phyloP scores from a whole-genome alignment of 2,797 vertebrate species.

The Ctenopoma kingsleyae region DNA sequence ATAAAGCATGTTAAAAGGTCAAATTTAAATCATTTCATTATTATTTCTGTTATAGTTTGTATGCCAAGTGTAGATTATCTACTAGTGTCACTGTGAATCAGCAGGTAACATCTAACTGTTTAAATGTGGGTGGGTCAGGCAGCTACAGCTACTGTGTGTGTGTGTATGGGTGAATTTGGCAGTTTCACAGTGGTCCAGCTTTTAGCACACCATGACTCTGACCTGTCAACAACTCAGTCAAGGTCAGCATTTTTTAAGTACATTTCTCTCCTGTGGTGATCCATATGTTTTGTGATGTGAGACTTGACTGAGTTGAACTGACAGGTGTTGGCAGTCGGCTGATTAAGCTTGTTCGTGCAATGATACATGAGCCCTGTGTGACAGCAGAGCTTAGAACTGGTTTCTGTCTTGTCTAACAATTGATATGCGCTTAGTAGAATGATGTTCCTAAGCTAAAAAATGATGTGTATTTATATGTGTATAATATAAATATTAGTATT shows the following conservation, averaged over 20 bases:
- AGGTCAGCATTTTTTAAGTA: slow-evolving; percentile 36
- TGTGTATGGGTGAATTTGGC: slow-evolving; percentile 11
- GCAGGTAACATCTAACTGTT: slow-evolving; percentile 4
- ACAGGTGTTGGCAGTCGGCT: slow-evolving; percentile 23
- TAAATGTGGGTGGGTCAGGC: slow-evolving; percentile 32
- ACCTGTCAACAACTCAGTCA: slow-evolving; percentile 29
- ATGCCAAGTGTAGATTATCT: not conserved
- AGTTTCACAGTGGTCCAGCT: slow-evolving; percentile 9
- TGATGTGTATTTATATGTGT: no score
- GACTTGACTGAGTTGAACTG: slow-evolving; percentile 21
- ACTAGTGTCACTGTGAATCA: slow-evolving; percentile 6
- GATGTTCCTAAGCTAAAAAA: slow-evolving; percentile 7
- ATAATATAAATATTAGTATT: not conserved
- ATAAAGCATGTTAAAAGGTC: not conserved
- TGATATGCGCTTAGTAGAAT: not conserved
- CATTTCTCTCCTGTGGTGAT: slow-evolving; percentile 2
- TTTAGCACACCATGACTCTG: slow-evolving; percentile 45
- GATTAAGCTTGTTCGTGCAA: not conserved
- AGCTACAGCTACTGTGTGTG: not conserved
- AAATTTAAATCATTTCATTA: slow-evolving; percentile 4
- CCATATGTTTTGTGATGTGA: slow-evolving; percentile 7
- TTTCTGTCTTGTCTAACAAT: slow-evolving; percentile 9
- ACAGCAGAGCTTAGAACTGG: slow-evolving; percentile 14
- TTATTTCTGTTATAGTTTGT: not conserved
- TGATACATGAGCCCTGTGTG: not conserved